Base-by-base conservation (phyloP, 1,140 invertebrate genomes). In the Leptonema lineaticorne region DNA sequence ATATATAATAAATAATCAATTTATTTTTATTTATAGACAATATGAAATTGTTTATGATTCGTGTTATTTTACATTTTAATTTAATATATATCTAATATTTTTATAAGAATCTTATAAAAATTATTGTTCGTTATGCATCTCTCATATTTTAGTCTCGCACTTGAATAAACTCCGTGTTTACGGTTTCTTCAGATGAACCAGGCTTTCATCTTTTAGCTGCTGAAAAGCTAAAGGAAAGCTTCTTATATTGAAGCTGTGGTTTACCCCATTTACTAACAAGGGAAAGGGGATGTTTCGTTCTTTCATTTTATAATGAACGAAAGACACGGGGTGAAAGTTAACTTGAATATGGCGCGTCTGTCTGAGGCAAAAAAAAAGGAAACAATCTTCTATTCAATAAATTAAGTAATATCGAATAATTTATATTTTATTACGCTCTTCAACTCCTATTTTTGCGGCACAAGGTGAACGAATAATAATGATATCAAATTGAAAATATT, bases 401-500 rank as follows among this genome's bases (percentile, higher is more conserved):
- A 53, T 53, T 3, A 24, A 11, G 9, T 41, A 41, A 14, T 4
- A 11, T 4, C 16, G 37, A 3, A 11, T 41, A 11, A 14, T 41
- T 4, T 41, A 41, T 4, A 41, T 33, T 33, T 6, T 11, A 33
- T 33, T 33, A 11, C 30, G n/a, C n/a, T n/a, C n/a, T n/a, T n/a
- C n/a, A n/a, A n/a, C n/a, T n/a, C n/a, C n/a, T n/a, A 33, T 33
- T 6, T 33, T 33, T 41, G 16, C 11, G 37, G 11, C 2, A 16
- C 2, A 14, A 2, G 37, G 37, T 41, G 37, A 16, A n/a, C n/a
- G n/a, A n/a, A n/a, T n/a, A n/a, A n/a, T n/a, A n/a, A n/a, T n/a
- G 37, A 14, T 41, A 41, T 41, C 2, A 41, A 41, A 24, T 56
- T 50, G n/a, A n/a, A 22, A 70, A 70, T 16, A 14, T 41, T 41